Conservation (phyloP, 2,888 invertebrate species). For the Scrobipalpa costella region DNA sequence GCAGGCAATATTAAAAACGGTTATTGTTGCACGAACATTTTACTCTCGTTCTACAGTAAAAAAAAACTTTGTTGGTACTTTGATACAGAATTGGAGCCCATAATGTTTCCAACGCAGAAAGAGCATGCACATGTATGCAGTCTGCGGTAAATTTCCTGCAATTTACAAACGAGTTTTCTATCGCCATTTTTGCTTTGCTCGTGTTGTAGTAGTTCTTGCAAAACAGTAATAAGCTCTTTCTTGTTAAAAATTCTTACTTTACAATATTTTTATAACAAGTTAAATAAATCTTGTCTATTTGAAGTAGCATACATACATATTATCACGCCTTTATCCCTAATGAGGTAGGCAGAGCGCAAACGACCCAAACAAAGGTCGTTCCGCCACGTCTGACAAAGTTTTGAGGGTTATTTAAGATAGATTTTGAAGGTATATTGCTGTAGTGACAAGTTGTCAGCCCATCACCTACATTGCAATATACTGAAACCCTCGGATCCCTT, state of each 20-base stretch:
- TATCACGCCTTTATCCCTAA: too few species aligned
- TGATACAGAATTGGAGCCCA: neutral
- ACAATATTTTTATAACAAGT: neutral
- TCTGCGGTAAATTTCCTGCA: neutral
- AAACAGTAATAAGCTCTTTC: neutral
- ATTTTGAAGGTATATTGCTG: too few species aligned
- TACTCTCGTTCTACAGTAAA: constrained; percentile 43
- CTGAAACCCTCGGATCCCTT: too few species aligned
- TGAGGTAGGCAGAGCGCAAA: too few species aligned
- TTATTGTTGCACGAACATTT: too few species aligned
- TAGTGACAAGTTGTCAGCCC: too few species aligned
- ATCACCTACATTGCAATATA: too few species aligned
- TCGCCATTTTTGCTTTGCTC: neutral
- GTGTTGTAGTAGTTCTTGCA: neutral
- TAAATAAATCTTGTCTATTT: neutral
- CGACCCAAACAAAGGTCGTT: too few species aligned
- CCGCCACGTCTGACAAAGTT: too few species aligned
- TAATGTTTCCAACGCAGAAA: constrained; percentile 1
- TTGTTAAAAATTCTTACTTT: neutral
- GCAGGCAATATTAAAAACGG: constrained; percentile 48
- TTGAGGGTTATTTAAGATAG: too few species aligned
- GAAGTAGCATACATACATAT: too few species aligned
- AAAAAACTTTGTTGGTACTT: neutral
- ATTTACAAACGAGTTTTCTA: constrained; percentile 1
- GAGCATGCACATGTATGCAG: too few species aligned